Base-by-base conservation (phyloP, 2,797 vertebrate species). In the Cyprinodon diabolis region DNA sequence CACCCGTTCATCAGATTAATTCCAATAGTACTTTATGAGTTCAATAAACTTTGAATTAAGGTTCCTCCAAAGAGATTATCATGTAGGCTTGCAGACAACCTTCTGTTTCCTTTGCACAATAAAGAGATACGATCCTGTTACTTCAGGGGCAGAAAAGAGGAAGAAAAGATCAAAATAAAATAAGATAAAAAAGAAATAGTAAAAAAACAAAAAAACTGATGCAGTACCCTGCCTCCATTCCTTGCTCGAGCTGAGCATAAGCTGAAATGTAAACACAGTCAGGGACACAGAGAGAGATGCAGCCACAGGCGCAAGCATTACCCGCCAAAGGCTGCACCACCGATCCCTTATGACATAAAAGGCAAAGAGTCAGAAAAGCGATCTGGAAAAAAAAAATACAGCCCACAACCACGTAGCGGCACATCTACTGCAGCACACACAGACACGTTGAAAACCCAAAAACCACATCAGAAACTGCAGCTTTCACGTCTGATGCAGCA, bases 231-330 rank as follows among this genome's bases (percentile, higher is more conserved):
- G 68, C 58, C 80, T 81, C 69, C 4, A 2, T 58, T 52, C 68
- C 74, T 66, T 51, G 54, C 62, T 74, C 80, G 17, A 66, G 79
- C 49, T 85, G 86, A 81, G 73, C 75, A 80, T 23, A 60, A 77
- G 77, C 77, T 67, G 55, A 54, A 63, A 62, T 77, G 77, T 83
- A 87, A 87, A 89, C 52, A 83, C 66, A 74, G 78, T 35, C 74
- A 76, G 58, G 48, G 75, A 81, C 80, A 70, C 60, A 13, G 56
- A 21, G 66, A 57, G 49, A 67, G 35, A 66, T 11, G 71, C 80
- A 70, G 55, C 68, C 77, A 78, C 48, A 51, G 56, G 70, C 68
- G 74, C 68, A 72, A 37, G 72, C 71, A 69, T 43, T 40, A 76
- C 40, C 19, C 21, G 62, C 40, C 4, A 65, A 15, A 57, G 71